Percentiles rank a stretch among this genome's conserved stretches.
Evolutionary conservation across 1,140 invertebrate species (phyloP).

Genomic region (Ceratina japonica): DNA sequence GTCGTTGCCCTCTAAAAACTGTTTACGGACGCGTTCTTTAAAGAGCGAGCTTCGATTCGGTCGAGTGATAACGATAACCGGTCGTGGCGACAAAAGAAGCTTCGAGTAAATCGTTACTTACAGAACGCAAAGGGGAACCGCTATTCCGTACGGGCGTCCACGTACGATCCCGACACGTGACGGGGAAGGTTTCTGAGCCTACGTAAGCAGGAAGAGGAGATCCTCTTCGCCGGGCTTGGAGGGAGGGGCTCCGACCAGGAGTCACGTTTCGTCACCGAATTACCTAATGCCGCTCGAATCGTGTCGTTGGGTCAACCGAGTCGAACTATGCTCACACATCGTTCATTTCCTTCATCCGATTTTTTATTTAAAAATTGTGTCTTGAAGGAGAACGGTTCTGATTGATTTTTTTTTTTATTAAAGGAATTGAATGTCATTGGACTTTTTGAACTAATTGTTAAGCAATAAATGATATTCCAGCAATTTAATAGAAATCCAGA

Average conservation of each 20-base stretch:
- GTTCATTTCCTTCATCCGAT: too few relatives aligned
- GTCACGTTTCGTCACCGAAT: constrained; percentile 53
- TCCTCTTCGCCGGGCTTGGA: neutral
- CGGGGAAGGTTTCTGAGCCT: constrained; percentile 35
- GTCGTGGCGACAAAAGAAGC: constrained; percentile 24
- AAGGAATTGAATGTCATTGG: too few relatives aligned
- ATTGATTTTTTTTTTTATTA: too few relatives aligned
- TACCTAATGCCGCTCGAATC: constrained; percentile 51
- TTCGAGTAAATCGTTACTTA: constrained; percentile 58
- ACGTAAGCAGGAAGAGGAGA: constrained; percentile 19
- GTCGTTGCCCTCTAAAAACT: neutral
- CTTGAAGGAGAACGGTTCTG: too few relatives aligned
- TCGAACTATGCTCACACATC: neutral
- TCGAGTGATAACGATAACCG: neutral
- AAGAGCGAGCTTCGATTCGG: neutral
- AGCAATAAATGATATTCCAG: too few relatives aligned
- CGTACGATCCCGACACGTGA: constrained; percentile 40
- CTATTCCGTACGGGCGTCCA: constrained; percentile 58
- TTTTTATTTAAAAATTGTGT: too few relatives aligned
- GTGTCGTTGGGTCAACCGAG: constrained; percentile 54
- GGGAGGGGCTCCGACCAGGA: constrained; percentile 1
- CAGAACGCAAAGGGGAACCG: constrained; percentile 59
- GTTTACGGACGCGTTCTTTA: neutral
- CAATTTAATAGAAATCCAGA: too few relatives aligned
- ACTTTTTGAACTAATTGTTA: too few relatives aligned